Percentiles rank a stretch among this genome's conserved stretches.
phyloP scores from a whole-genome alignment of 2,113 vertebrate species.

The Limnothrissa miodon region DNA sequence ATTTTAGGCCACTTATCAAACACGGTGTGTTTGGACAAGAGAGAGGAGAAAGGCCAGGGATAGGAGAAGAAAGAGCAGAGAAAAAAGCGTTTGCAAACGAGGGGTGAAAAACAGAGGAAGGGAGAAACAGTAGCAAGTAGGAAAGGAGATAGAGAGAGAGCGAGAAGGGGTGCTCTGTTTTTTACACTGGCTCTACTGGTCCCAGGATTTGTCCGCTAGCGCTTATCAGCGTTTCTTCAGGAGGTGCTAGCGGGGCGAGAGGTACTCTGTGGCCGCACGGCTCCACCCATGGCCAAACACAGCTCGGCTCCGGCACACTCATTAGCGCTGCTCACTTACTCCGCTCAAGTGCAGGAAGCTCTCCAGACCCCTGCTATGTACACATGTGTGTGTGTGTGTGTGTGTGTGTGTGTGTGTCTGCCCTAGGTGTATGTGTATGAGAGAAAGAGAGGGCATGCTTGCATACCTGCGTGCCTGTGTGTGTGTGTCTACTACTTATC shows the following conservation, averaged over 20 bases:
- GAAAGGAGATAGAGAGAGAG: constrained; percentile 30
- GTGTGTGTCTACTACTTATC: not conserved
- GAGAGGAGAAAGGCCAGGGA: not conserved
- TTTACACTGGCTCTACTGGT: not conserved
- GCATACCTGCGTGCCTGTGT: not conserved
- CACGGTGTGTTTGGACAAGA: not conserved
- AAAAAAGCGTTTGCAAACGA: not conserved
- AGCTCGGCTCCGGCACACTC: not conserved
- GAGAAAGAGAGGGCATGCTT: not conserved
- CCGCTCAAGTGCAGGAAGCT: not conserved
- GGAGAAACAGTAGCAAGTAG: constrained; percentile 17
- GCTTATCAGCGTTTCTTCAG: constrained; percentile 44
- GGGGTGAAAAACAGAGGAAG: not conserved
- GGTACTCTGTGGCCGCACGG: not conserved
- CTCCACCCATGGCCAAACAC: constrained; percentile 29
- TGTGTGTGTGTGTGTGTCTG: not conserved
- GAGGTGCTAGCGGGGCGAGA: not conserved
- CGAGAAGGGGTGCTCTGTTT: constrained; percentile 42
- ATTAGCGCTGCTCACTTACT: not conserved
- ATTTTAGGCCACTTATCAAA: constrained; percentile 23
- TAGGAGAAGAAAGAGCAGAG: not conserved
- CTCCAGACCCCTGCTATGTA: not conserved
- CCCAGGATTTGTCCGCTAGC: constrained; percentile 43
- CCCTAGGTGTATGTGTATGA: not conserved
- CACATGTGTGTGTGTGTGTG: not conserved